Base-by-base conservation (phyloP, 2,888 invertebrate species). In the Pseudolycoriella hygida region DNA sequence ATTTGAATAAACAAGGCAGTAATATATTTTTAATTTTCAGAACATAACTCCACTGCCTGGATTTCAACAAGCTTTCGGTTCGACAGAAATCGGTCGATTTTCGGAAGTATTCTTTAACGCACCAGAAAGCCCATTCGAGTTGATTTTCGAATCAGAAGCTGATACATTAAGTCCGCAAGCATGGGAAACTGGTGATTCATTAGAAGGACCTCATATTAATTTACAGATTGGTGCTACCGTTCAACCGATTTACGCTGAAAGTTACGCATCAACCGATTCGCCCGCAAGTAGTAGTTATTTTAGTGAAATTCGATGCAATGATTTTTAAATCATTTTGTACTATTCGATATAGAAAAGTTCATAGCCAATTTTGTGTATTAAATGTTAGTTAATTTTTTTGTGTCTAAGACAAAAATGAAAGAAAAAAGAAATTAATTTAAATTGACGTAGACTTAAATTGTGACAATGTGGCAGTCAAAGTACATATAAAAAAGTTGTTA, bases 31-130 rank as follows among this genome's bases (percentile, higher is more conserved):
- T 17, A 12, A 18, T 44, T 41, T 3, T 25, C 25, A 54, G 62
- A 57, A 63, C 41, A 57, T 62, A 8, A 62, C 60, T 46, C 80
- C 83, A 5, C 61, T 85, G 48, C 84, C 84, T 5, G 84, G 83
- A 40, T 86, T 86, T 58, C 83, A 84, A 59, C 85, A 85, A 65
- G 84, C 86, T 1, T 86, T 86, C 59, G 86, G 86, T 19, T 82
- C 84, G 20, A 86, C 86, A 18, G 86, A 85, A 64, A 80, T 86
- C 51, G 86, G 86, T n/a, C 76, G 82, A 51, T 86, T 85, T 54
- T 78, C 80, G 5, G 80, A 80, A 56, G 77, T 75, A 44, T 80
- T 80, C 51, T 50, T 60, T 32, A 57, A 59, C 46, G 54, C 59
- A n/a, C 46, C 51, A 1, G 58, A 60, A 45, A 57, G 57, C 46